These are phyloP conservation scores for Heliangelus exortis DNA, from an alignment of 2,797 vertebrate genomes.

Conservation along the genomic window DNA sequence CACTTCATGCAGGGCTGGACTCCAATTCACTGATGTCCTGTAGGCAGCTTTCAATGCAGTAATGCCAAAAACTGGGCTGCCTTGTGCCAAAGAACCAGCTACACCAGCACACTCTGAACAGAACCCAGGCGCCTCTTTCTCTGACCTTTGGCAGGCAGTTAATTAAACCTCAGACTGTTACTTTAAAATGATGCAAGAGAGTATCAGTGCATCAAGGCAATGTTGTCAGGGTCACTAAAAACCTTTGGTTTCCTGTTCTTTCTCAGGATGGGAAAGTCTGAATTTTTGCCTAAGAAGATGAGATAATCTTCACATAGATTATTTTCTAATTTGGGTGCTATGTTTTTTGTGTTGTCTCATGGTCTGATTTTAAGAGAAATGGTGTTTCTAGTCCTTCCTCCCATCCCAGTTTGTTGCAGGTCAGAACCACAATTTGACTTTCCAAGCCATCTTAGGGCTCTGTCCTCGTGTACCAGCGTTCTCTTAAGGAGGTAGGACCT, in stretches of 20 bases:
- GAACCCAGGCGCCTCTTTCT: neutral
- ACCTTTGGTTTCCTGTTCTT: neutral
- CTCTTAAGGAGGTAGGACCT: neutral
- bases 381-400: neutral
- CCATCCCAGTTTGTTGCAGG: neutral
- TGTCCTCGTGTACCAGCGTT: neutral
- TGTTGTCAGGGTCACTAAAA: fast-evolving
- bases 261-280: neutral
- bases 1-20: neutral
- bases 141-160: neutral
- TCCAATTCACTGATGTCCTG: neutral
- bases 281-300: fast-evolving
- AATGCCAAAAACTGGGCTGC: neutral
- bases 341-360: neutral
- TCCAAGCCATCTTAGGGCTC: neutral
- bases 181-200: neutral
- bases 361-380: neutral
- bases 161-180: neutral
- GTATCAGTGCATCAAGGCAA: neutral
- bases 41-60: neutral
- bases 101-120: neutral
- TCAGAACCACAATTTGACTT: neutral
- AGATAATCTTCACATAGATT: neutral
- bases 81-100: neutral
- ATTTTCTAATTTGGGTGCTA: neutral